These are phyloP conservation scores for Drosophila prolongata DNA, from an alignment of 2,888 invertebrate species.

Conservation along the genomic window DNA sequence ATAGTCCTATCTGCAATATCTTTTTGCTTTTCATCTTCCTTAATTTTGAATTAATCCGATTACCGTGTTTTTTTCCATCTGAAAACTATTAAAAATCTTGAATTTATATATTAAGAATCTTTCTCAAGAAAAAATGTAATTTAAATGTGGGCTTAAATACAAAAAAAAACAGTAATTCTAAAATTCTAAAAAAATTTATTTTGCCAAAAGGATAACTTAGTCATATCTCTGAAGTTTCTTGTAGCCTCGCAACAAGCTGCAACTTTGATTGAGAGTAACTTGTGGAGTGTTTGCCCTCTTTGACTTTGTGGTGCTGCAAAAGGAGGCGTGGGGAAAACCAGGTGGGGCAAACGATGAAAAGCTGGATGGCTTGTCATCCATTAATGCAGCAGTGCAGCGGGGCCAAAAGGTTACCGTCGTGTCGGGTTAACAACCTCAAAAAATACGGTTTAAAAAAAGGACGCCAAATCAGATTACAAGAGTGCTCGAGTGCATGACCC, in stretches of 20 bases:
- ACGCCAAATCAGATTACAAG: conserved; percentile 71
- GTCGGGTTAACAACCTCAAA: conserved; percentile 67
- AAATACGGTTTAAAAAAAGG: conserved; percentile 9
- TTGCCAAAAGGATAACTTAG: neutral
- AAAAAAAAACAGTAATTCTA: too few relatives aligned
- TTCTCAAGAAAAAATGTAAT: too few relatives aligned
- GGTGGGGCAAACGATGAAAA: conserved; percentile 4
- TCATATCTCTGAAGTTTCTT: neutral
- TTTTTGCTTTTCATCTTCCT: too few relatives aligned
- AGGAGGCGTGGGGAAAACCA: neutral
- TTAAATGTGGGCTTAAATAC: too few relatives aligned
- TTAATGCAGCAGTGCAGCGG: conserved; percentile 50
- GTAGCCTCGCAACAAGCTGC: neutral
- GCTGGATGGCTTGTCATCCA: conserved; percentile 30
- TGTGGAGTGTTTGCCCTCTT: conserved; percentile 6
- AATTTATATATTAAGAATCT: too few relatives aligned
- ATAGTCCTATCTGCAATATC: too few relatives aligned
- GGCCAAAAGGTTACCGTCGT: conserved; percentile 11
- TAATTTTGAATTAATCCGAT: too few relatives aligned
- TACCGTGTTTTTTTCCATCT: too few relatives aligned
- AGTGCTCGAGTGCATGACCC: conserved; percentile 64
- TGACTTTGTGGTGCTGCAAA: conserved; percentile 8
- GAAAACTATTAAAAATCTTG: too few relatives aligned
- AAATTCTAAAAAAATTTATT: too few relatives aligned
- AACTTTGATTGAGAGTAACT: conserved; percentile 2